Conservation (phyloP, 2,888 invertebrate species). For the Plutella xylostella region DNA sequence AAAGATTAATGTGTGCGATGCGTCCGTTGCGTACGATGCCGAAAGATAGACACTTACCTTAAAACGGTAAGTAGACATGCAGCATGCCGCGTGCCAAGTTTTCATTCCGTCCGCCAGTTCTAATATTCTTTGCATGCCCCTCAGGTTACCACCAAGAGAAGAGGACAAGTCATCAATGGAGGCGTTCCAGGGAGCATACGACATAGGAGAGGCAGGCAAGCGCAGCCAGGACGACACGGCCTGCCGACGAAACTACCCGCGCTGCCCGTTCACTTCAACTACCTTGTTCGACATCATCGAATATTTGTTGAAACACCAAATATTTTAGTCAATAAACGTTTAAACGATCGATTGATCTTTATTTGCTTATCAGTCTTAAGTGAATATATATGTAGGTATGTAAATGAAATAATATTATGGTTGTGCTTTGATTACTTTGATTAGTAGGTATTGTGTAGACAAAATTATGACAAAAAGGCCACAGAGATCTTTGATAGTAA, state of each 20-base stretch:
- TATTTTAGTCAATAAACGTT: background rate
- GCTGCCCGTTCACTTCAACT: background rate
- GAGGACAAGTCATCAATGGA: background rate
- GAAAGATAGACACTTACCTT: too few species aligned
- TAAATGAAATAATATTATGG: background rate
- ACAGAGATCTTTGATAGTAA: background rate
- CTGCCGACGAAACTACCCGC: slow-evolving; percentile 1
- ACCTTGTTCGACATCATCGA: background rate
- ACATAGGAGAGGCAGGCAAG: background rate
- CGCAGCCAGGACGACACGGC: background rate
- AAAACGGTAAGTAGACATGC: background rate
- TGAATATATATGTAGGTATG: background rate
- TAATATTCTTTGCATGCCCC: background rate
- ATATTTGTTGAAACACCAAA: slow-evolving; percentile 1
- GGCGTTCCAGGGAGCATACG: slow-evolving; percentile 4
- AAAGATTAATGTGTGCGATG: too few species aligned
- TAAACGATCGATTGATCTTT: background rate
- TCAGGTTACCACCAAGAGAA: background rate
- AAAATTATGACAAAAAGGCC: background rate
- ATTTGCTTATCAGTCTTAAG: background rate
- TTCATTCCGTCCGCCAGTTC: background rate
- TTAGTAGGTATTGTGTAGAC: background rate
- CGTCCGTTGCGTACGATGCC: too few species aligned
- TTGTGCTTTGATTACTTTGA: background rate
- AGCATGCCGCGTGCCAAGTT: background rate